A percentile compares a stretch with the other conserved stretches of the same genome.
Conservation (phyloP, 1,140 invertebrate genomes). For the Psix sp. region DNA sequence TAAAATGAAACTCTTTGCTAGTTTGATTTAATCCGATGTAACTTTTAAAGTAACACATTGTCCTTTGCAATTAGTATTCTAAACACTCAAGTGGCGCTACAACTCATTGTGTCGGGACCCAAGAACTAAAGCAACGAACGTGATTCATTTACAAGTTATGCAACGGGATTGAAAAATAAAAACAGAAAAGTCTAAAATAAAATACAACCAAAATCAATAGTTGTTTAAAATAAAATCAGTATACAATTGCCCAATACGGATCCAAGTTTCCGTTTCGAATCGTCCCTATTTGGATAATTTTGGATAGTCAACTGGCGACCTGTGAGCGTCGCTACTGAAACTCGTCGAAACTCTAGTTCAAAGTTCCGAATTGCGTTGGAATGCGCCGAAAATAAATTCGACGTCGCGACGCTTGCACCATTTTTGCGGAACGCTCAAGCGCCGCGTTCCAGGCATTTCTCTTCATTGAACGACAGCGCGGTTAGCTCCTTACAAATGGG, state of each 20-base stretch:
- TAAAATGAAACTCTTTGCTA: slow-evolving; percentile 9
- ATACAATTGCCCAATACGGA: too few species aligned
- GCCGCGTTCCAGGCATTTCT: slow-evolving; percentile 42
- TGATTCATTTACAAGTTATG: slow-evolving; percentile 19
- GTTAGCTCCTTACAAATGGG: slow-evolving; percentile 38
- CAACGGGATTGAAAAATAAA: too few species aligned
- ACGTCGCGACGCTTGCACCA: slow-evolving; percentile 52
- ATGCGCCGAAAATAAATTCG: slow-evolving; percentile 58
- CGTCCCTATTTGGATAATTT: too few species aligned
- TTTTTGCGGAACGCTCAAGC: slow-evolving; percentile 45
- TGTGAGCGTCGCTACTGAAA: slow-evolving; percentile 14
- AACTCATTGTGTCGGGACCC: slow-evolving; percentile 45
- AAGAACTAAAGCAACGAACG: slow-evolving; percentile 28
- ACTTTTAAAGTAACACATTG: slow-evolving; percentile 28
- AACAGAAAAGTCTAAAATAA: too few species aligned
- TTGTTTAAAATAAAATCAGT: too few species aligned
- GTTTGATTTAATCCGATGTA: slow-evolving; percentile 8
- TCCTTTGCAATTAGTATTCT: slow-evolving; percentile 42
- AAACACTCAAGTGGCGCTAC: slow-evolving; percentile 39
- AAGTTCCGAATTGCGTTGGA: slow-evolving; percentile 42
- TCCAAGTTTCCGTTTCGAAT: too few species aligned
- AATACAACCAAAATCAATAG: too few species aligned
- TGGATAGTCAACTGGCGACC: slow-evolving; percentile 4
- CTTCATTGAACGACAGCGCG: slow-evolving; percentile 14
- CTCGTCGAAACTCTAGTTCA: slow-evolving; percentile 2